Evolutionary conservation across 2,797 vertebrate genomes (phyloP), one percentile per base, ranked within the genome.

Genomic region (Xenentodon cancila): DNA sequence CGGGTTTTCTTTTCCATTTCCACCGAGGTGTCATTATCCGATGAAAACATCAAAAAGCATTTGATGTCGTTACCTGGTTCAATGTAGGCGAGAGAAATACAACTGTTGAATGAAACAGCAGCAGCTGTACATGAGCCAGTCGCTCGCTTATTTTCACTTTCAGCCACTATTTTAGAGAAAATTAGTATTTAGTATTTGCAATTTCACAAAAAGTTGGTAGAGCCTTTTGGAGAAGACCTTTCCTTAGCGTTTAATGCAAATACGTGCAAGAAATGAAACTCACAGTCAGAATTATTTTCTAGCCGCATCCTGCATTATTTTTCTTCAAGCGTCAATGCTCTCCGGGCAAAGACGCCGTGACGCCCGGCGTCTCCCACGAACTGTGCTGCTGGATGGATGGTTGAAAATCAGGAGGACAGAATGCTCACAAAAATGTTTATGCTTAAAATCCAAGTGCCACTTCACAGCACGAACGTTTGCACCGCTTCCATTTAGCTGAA

Each of bases 361-460:
- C 80, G 53, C 21, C 40, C 56, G 45, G 68, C 59, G 54, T 75
- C 66, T 70, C 68, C 71, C 60, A 20, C 67, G 47, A 50, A 46
- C 59, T 49, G 42, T 15, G 52, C 50, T 77, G 77, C 77, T 18
- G 22, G 70, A 69, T 53, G 52, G 57, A n/a, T 59, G 44, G 58
- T n/a, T 59, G 40, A 49, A 72, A 85, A 82, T 86, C 81, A 64
- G 67, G n/a, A 47, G 57, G 84, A 84, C 77, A 66, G 67, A 58
- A 4, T 22, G 60, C 55, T 16, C 49, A 32, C 16, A 67, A 53
- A 62, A 73, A 74, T 78, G 44, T 48, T 61, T 56, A 45, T 71
- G 67, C 72, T 78, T 53, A 34, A 37, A 71, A 57, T 66, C 56
- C 30, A 56, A 77, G 64, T 59, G 48, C 47, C 12, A 49, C 51